Base-by-base conservation (phyloP, 2,113 vertebrate species). In the Odontophorus gujanensis region DNA sequence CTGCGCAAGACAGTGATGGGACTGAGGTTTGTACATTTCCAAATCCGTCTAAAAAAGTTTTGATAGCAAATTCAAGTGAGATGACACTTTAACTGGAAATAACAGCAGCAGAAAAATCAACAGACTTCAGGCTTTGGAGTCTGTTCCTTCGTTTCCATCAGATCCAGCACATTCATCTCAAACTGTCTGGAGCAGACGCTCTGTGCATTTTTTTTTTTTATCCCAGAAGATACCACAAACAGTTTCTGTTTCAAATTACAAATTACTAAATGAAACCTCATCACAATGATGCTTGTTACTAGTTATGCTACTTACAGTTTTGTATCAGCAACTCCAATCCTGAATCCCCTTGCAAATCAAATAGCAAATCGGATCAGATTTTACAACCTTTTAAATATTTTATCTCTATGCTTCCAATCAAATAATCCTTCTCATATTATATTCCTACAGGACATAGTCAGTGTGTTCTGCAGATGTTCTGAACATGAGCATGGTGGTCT, bases 61-160 rank as follows among this genome's bases (percentile, higher is more conserved):
- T 62, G 89, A 81, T 81, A 66, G 75, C 38, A 92, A 79, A 91
- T 87, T 79, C 92, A 82, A 94, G 86, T 47, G 86, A 86, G 94
- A 85, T 76, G 81, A 95, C 91, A 95, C 91, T 95, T 96, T 62
- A 90, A 75, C 89, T 86, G 89, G 94, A 94, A 96, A 92, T 58
- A 89, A 95, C 89, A 94, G 91, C 95, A 92, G 92, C 90, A 91
- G 92, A 92, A 83, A 87, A 92, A 93, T 93, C 92, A 96, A 96
- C 94, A 96, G 78, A 85, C 87, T 71, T 85, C 89, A 92, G 86
- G 87, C 81, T 71, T 81, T 95, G 86, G 92, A 91, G 74, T 25
- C 92, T 82, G 78, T 79, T 87, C 71, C 81, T 78, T 58, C 74
- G 10, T 62, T 73, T 80, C 85, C 89, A 42, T 82, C 75, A 69